Conservation (phyloP, 2,888 invertebrate genomes). For the Calameuta idolon region DNA sequence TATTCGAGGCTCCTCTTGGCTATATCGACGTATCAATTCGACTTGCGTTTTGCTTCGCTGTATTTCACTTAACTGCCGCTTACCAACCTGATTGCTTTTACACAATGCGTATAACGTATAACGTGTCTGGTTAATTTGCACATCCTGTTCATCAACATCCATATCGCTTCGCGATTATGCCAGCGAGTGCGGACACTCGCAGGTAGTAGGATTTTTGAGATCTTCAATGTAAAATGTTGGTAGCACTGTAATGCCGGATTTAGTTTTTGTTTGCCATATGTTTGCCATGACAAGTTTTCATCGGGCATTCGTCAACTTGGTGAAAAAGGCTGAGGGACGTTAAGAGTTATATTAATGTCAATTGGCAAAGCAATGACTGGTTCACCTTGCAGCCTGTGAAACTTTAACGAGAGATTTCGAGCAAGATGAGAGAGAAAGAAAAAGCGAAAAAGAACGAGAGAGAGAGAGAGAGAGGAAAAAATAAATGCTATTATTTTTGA, state of each 20-base stretch:
- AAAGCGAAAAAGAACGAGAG: conserved; percentile 10
- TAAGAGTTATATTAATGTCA: not conserved
- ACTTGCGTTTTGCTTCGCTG: not conserved
- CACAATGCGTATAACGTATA: too few species aligned
- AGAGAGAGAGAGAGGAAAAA: conserved; percentile 12
- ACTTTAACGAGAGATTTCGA: not conserved
- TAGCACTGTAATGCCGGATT: not conserved
- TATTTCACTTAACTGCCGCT: not conserved
- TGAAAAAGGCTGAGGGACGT: not conserved
- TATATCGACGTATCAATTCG: not conserved
- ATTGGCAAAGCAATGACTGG: not conserved
- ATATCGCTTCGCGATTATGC: too few species aligned
- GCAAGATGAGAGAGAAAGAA: conserved; percentile 12
- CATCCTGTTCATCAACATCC: too few species aligned
- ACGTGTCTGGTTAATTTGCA: too few species aligned
- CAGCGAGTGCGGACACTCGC: not conserved
- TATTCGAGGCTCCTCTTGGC: not conserved
- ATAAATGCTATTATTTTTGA: not conserved
- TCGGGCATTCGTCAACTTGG: not conserved
- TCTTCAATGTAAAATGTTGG: not conserved
- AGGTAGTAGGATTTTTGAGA: not conserved
- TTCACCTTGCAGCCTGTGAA: not conserved
- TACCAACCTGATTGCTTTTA: too few species aligned
- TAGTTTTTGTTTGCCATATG: not conserved
- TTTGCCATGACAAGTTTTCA: not conserved